phyloP scores from a whole-genome alignment of 2,113 vertebrate genomes.

The Grantiella picta region DNA sequence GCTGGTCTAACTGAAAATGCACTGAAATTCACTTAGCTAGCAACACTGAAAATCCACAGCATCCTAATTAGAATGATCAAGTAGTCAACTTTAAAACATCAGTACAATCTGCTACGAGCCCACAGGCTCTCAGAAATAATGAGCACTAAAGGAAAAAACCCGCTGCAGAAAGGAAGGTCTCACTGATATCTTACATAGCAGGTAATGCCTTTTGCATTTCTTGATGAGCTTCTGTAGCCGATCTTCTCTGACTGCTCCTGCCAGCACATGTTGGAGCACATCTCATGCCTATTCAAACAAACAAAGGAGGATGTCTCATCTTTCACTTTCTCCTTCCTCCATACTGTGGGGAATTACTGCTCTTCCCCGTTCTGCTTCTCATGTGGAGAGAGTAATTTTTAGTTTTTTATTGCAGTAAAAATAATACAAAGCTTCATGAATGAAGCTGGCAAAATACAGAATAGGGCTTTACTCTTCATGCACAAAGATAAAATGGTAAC shows the following conservation, averaged over 20 bases:
- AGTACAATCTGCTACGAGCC: neutral
- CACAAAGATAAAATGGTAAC: slow-evolving; percentile 61
- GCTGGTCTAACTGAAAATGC: neutral
- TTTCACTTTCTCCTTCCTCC: slow-evolving; percentile 29
- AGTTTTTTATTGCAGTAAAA: slow-evolving; percentile 47
- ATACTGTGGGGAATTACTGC: slow-evolving; percentile 17
- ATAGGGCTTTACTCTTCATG: slow-evolving; percentile 49
- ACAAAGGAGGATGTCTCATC: slow-evolving; percentile 20
- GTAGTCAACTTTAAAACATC: neutral
- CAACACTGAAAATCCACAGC: neutral
- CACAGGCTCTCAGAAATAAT: neutral
- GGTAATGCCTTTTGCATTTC: slow-evolving; percentile 5
- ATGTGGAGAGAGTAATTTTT: slow-evolving; percentile 33
- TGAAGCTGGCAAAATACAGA: slow-evolving; percentile 61
- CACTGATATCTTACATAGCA: neutral
- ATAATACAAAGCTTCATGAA: slow-evolving; percentile 64
- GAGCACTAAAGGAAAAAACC: neutral
- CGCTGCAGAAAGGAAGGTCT: neutral
- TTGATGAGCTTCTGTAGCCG: neutral
- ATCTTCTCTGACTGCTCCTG: neutral
- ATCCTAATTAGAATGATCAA: slow-evolving; percentile 6
- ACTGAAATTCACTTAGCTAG: neutral
- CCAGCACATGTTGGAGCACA: slow-evolving; percentile 26
- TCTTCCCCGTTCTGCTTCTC: slow-evolving; percentile 31
- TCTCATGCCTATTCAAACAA: slow-evolving; percentile 44